These are phyloP conservation scores for Cepaea nemoralis DNA, from an alignment of 1,140 invertebrate genomes.

Conservation along the genomic window DNA sequence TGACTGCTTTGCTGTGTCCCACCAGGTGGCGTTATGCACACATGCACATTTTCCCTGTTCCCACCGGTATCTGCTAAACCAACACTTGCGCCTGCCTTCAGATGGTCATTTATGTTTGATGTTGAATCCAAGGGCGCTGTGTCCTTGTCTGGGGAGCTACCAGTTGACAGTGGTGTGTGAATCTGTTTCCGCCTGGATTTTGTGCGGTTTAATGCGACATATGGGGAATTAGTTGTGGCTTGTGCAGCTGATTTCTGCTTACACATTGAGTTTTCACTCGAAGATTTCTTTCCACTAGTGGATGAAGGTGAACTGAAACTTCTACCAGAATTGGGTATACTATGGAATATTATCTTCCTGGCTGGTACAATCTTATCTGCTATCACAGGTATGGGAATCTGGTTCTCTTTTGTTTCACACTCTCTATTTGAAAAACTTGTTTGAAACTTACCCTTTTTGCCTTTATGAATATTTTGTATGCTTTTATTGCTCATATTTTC, in stretches of 20 bases:
- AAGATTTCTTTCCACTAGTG: background rate
- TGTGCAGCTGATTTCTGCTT: background rate
- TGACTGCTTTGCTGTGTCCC: background rate
- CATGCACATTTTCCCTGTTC: background rate
- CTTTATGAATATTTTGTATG: background rate
- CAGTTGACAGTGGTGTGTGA: background rate
- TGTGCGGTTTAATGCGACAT: background rate
- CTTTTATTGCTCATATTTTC: background rate
- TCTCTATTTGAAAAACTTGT: background rate
- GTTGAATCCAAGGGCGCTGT: background rate
- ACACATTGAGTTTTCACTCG: background rate
- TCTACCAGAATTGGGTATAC: background rate
- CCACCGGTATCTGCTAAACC: background rate
- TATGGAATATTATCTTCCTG: background rate
- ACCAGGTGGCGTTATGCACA: background rate
- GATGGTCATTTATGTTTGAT: background rate
- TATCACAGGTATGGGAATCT: background rate
- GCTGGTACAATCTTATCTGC: background rate
- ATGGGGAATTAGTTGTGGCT: background rate
- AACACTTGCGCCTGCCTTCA: background rate
- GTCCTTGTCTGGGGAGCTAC: background rate
- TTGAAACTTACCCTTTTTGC: background rate
- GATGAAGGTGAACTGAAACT: background rate
- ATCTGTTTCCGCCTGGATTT: constrained; percentile 3
- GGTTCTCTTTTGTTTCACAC: background rate